Conservation (phyloP, 2,113 vertebrate genomes). For the Lepus europaeus region DNA sequence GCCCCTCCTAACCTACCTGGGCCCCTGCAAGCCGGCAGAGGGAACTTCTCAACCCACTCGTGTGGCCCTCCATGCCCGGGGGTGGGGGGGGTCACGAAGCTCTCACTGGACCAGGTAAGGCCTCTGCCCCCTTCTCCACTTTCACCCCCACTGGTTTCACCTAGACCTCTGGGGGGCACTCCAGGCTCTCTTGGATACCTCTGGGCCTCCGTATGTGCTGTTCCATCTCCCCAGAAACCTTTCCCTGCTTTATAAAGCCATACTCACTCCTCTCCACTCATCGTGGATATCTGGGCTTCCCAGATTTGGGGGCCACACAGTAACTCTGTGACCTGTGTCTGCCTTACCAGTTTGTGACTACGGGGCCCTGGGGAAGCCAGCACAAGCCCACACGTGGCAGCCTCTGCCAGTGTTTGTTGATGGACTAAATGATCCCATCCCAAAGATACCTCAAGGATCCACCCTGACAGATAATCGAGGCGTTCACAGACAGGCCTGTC, state of each 20-base stretch:
- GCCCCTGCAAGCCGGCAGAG: background rate
- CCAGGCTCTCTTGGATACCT: background rate
- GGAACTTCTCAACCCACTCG: background rate
- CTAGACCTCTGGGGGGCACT: background rate
- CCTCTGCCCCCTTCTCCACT: background rate
- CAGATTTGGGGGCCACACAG: background rate
- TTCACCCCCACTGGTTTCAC: background rate
- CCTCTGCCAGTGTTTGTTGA: background rate
- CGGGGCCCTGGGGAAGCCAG: background rate
- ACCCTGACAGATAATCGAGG: background rate
- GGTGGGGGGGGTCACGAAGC: accelerated
- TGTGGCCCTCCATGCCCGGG: background rate
- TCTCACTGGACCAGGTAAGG: background rate
- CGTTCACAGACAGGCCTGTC: accelerated
- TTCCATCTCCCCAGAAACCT: background rate
- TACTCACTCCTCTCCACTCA: background rate
- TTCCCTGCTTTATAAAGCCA: background rate
- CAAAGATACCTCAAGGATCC: background rate
- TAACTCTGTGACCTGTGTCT: background rate
- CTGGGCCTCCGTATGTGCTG: background rate
- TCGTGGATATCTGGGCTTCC: background rate
- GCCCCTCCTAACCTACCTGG: background rate
- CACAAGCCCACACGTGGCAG: background rate
- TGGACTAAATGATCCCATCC: background rate
- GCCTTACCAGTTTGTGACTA: background rate